Conservation (phyloP, 2,888 invertebrate genomes). For the Linnaemya tessellans region DNA sequence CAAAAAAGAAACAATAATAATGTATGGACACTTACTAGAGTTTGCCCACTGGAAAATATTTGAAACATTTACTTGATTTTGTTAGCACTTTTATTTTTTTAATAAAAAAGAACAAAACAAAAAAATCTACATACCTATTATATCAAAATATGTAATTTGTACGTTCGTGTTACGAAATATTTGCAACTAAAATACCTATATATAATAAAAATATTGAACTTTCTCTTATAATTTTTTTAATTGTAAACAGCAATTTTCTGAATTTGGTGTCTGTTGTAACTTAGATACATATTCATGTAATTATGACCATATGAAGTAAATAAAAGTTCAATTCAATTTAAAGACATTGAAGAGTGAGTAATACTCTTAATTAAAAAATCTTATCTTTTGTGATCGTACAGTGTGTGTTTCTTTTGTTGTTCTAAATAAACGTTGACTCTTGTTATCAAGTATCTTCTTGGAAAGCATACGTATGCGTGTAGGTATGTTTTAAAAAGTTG, state of each 20-base stretch:
- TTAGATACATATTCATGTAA: neutral
- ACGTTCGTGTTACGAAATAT: conserved; percentile 52
- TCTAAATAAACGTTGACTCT: conserved; percentile 41
- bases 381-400: conserved; percentile 45
- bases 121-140: neutral
- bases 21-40: conserved; percentile 23
- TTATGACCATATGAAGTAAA: conserved; percentile 2
- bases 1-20: neutral
- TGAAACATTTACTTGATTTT: conserved; percentile 13
- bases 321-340: conserved; percentile 11
- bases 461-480: neutral
- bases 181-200: conserved; percentile 10
- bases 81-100: conserved; percentile 5
- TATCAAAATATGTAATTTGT: neutral
- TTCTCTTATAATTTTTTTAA: conserved; percentile 39
- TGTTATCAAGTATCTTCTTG: conserved; percentile 38
- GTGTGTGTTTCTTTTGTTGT: conserved; percentile 11
- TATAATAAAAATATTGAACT: neutral
- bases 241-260: conserved; percentile 13
- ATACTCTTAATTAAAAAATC: conserved; percentile 45
- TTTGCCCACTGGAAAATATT: conserved; percentile 40
- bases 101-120: conserved; percentile 14
- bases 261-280: conserved; percentile 14
- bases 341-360: conserved; percentile 46
- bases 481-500: neutral